Evolutionary conservation across 2,113 vertebrate genomes (phyloP), one percentile per base, ranked within the genome.

Genomic region (Bettongia penicillata): DNA sequence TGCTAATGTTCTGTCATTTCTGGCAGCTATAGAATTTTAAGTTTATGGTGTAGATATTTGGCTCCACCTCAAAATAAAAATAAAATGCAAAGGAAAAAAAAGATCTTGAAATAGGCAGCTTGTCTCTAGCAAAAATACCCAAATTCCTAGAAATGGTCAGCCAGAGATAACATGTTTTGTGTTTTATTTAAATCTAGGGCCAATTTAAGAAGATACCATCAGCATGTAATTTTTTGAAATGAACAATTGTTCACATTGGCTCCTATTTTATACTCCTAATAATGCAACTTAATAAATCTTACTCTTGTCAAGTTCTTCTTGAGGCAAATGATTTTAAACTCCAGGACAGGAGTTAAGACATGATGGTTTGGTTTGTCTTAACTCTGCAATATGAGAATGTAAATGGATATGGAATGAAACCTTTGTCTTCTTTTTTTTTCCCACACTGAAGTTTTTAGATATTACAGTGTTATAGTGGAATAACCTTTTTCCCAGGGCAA

Each of bases 51-150:
- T 97, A 97, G 97, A 96, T 98, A 98, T 97, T 98, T 98, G 97
- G 97, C 97, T 98, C 95, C 53, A 92, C 98, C 95, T 98, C 95
- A 97, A 97, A 97, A 98, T 97, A 97, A 97, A 97, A 98, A 98
- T 98, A 98, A 98, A 98, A 98, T 98, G 98, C 98, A 98, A 98
- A 43, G 68, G 19, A 84, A 98, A 99, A 98, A 98, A 98, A 97
- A 98, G 98, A 98, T 98, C 97, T 98, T 97, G 96, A 98, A 97
- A 98, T 98, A 98, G 95, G 97, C 98, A 96, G 94, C 95, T 91
- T 98, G 96, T 95, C 96, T 97, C 96, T 94, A 90, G 97, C 95
- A 97, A 97, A 97, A 98, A 98, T 98, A 98, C 93, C 97, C 97
- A 96, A 96, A 95, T 93, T 98, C 90, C 95, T 98, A 97, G 95